These are phyloP conservation scores for Lepisosteus oculatus DNA, from an alignment of 2,113 vertebrate species.

Conservation along the genomic window DNA sequence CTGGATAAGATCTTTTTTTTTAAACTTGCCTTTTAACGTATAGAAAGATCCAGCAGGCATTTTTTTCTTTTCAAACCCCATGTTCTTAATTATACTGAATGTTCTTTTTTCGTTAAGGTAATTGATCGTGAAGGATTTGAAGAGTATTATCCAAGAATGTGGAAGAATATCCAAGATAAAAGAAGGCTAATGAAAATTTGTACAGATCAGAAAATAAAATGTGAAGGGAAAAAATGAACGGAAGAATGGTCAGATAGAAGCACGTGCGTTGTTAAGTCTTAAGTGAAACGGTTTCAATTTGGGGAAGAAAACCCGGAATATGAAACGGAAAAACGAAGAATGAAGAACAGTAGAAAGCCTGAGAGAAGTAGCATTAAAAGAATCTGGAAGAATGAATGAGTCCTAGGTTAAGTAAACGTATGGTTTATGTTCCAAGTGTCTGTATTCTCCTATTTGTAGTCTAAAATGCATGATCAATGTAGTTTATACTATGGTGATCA, in stretches of 20 bases:
- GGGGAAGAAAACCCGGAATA: constrained; percentile 90
- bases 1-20: constrained; percentile 32
- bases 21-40: constrained; percentile 43
- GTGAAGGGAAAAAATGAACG: constrained; percentile 93
- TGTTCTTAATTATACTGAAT: constrained; percentile 98
- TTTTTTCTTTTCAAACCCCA: constrained; percentile 76
- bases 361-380: constrained; percentile 97
- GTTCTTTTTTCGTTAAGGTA: constrained; percentile 99
- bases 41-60: constrained; percentile 78
- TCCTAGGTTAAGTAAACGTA: constrained; percentile 98
- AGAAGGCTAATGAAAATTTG: constrained; percentile 96
- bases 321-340: constrained; percentile 95
- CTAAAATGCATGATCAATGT: constrained; percentile 87
- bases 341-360: constrained; percentile 96
- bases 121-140: constrained; percentile 98
- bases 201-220: constrained; percentile 98
- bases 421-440: constrained; percentile 92
- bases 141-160: constrained; percentile 98
- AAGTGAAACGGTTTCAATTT: constrained; percentile 91
- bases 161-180: constrained; percentile 98
- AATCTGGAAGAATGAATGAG: constrained; percentile 98
- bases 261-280: constrained; percentile 91
- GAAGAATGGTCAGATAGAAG: constrained; percentile 97
- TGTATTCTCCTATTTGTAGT: constrained; percentile 85
- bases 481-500: constrained; percentile 78